Base-by-base conservation (phyloP, 2,797 vertebrate genomes). In the Craterocephalus amniculus region DNA sequence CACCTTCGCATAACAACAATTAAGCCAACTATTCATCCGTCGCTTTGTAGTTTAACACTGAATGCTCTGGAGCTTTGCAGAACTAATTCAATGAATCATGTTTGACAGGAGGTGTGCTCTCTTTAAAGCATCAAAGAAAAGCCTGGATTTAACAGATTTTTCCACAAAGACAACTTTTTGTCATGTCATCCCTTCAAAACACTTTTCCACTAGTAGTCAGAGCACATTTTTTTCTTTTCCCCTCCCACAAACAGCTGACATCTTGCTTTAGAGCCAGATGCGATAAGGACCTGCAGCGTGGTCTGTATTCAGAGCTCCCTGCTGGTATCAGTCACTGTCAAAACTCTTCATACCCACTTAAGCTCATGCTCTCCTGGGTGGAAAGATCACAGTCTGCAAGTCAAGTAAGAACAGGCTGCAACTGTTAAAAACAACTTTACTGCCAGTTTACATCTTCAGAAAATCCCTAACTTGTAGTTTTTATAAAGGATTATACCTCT, bases 261-360 rank as follows among this genome's bases (percentile, higher is more conserved):
- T 73, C 59, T 80, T 76, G 80, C 70, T 73, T 72, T 22, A 56
- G 65, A 80, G 81, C 52, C 34, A 59, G 81, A 78, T 72, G 61
- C 66, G 76, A 86, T 81, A 60, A 80, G 69, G 70, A 67, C 48
- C 56, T 2, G 64, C 70, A 16, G 49, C 69, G 81, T 52, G 72
- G 81, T 83, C 80, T 67, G 63, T n/a, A 63, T 72, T 76, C 80
- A 65, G 49, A 79, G 61, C 67, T 66, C 72, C 76, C 80, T 52
- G 67, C 83, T 66, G 67, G 72, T 36, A 87, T 87, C 82, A 79
- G 83, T 87, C 85, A 79, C 66, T 75, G 83, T 83, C 81, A 72
- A 58, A 60, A 78, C n/a, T 57, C 74, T 79, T 86, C 77, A 88
- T 63, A 84, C 54, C 72, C 78, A 80, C 72, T 88, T 74, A 56